A percentile compares a stretch with the other conserved stretches of the same genome.
These are phyloP conservation scores for Heterotilapia buettikoferi DNA, from an alignment of 2,113 vertebrate species.

Conservation along the genomic window DNA sequence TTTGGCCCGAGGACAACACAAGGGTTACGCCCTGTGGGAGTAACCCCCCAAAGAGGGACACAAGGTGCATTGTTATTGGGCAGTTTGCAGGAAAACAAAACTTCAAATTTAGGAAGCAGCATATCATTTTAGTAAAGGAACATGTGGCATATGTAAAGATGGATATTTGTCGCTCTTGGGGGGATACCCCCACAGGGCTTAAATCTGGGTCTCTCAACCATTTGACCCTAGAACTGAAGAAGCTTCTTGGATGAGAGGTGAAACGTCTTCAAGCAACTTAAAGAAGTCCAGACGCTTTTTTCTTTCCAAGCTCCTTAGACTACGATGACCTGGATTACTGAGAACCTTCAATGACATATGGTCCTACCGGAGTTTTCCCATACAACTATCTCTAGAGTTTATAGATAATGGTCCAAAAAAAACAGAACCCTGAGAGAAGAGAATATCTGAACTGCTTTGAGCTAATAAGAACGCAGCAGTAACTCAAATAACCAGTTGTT, in stretches of 20 bases:
- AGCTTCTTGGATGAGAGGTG: neutral
- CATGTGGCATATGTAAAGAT: neutral
- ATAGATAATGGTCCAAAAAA: neutral
- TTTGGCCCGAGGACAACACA: too few relatives aligned
- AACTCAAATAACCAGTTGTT: neutral
- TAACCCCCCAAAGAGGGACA: neutral
- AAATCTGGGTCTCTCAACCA: fast-evolving
- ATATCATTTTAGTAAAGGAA: neutral
- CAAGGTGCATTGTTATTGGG: neutral
- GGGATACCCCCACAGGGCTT: neutral
- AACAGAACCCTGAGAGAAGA: neutral
- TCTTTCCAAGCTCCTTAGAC: neutral
- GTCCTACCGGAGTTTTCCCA: neutral
- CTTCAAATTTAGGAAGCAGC: neutral
- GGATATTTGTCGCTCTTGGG: neutral
- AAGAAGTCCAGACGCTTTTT: fast-evolving
- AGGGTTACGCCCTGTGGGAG: neutral
- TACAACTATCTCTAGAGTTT: neutral
- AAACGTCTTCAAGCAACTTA: fast-evolving
- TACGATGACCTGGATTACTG: neutral
- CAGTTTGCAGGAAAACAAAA: neutral
- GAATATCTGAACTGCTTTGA: neutral
- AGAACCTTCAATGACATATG: neutral
- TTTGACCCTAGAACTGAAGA: neutral
- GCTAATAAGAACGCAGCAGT: neutral